A percentile compares a stretch with the other conserved stretches of the same genome.
phyloP scores from a whole-genome alignment of 2,113 vertebrate species.

The Myxocyprinus asiaticus region DNA sequence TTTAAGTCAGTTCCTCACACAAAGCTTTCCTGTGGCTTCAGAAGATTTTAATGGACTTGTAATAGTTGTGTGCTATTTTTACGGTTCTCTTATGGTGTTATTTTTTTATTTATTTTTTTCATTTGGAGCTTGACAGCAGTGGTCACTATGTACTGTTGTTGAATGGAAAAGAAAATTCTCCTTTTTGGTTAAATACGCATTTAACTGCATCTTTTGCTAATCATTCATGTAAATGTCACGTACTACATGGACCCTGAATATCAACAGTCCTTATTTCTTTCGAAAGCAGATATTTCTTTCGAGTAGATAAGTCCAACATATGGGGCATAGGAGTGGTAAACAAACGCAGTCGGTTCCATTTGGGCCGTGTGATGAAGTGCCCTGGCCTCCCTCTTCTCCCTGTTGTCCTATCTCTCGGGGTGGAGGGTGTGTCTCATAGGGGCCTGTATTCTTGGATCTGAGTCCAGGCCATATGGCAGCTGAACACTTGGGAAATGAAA shows the following conservation, averaged over 20 bases:
- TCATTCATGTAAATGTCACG: neutral
- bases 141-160: no score
- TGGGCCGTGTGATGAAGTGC: neutral
- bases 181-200: no score
- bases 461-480: constrained; percentile 45
- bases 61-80: no score
- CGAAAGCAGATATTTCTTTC: neutral
- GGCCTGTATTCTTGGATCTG: constrained; percentile 45
- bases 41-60: no score
- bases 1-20: no score
- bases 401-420: constrained; percentile 33
- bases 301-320: neutral
- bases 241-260: no score
- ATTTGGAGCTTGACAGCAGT: no score
- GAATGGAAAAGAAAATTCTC: no score
- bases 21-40: no score
- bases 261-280: neutral
- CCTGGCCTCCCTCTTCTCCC: neutral
- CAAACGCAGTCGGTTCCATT: constrained; percentile 17
- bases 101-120: no score
- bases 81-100: no score
- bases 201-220: neutral
- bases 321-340: constrained; percentile 9
- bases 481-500: neutral
- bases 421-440: constrained; percentile 23